Conservation (phyloP, 2,888 invertebrate genomes). For the Sarcophaga rosellei region DNA sequence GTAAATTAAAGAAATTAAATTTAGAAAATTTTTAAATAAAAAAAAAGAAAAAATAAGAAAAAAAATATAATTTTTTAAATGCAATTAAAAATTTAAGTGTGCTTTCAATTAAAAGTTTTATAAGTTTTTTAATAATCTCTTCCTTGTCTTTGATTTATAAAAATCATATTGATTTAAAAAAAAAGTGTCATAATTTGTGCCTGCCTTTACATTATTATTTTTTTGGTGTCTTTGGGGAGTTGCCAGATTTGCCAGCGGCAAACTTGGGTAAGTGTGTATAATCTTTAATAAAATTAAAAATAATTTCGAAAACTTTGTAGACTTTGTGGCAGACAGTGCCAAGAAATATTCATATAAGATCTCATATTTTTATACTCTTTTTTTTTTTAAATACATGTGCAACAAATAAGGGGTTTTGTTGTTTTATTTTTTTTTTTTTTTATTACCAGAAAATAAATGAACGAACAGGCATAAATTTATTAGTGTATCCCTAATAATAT, state of each 20-base stretch:
- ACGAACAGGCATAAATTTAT: too few species aligned
- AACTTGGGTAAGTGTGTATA: slow-evolving; percentile 57
- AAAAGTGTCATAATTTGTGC: background rate
- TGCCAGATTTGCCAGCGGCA: slow-evolving; percentile 68
- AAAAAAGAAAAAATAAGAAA: too few species aligned
- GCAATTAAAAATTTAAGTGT: too few species aligned
- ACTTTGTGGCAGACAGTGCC: slow-evolving; percentile 66
- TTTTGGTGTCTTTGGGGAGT: slow-evolving; percentile 60
- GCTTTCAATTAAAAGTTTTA: too few species aligned
- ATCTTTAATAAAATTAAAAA: background rate
- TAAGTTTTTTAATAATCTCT: too few species aligned
- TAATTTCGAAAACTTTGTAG: slow-evolving; percentile 43
- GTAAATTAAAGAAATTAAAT: too few species aligned
- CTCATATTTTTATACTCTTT: background rate
- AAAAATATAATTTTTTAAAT: too few species aligned
- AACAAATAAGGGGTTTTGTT: background rate
- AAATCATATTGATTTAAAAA: background rate
- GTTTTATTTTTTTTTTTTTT: background rate
- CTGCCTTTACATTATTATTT: too few species aligned
- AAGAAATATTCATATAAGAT: slow-evolving; percentile 36
- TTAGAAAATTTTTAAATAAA: too few species aligned
- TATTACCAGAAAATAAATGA: background rate
- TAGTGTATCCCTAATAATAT: too few species aligned
- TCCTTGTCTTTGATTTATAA: too few species aligned
- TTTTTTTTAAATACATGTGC: too few species aligned